Percentiles rank a stretch among this genome's conserved stretches.
Conservation (phyloP, 2,888 invertebrate species). For the Mechanitis messenoides region DNA sequence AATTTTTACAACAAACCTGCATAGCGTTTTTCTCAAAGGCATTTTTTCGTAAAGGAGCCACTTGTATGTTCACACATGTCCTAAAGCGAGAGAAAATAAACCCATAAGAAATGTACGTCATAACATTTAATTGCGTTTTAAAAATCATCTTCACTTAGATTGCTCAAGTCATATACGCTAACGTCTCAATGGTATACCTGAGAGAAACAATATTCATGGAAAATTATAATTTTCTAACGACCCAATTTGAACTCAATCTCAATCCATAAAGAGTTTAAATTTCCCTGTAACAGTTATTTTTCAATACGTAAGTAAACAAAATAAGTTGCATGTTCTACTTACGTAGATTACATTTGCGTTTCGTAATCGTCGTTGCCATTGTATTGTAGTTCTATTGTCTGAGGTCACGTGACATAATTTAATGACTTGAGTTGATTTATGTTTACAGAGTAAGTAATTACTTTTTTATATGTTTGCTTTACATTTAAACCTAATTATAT, state of each 20-base stretch:
- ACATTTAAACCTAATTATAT: too few relatives aligned
- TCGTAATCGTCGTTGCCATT: slow-evolving; percentile 17
- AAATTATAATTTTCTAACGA: too few relatives aligned
- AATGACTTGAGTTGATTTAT: too few relatives aligned
- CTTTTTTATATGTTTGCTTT: too few relatives aligned
- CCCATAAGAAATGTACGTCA: too few relatives aligned
- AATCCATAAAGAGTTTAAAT: neutral
- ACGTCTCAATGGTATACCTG: slow-evolving; percentile 21
- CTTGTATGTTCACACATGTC: too few relatives aligned
- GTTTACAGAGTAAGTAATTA: too few relatives aligned
- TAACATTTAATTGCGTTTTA: neutral
- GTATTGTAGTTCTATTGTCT: neutral
- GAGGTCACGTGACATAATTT: neutral
- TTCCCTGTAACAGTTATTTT: neutral
- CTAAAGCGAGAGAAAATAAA: too few relatives aligned
- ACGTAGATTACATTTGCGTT: slow-evolving; percentile 25
- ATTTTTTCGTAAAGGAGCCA: too few relatives aligned
- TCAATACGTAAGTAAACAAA: slow-evolving; percentile 23
- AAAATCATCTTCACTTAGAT: slow-evolving; percentile 18
- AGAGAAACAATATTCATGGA: too few relatives aligned
- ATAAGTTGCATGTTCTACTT: slow-evolving; percentile 26
- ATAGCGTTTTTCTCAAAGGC: too few relatives aligned
- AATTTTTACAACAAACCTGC: too few relatives aligned
- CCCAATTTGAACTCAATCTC: neutral
- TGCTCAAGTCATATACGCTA: slow-evolving; percentile 26